Percentiles rank a stretch among this genome's conserved stretches.
Evolutionary conservation across 2,888 invertebrate species (phyloP).

Genomic region (Ornithoptera priamus): DNA sequence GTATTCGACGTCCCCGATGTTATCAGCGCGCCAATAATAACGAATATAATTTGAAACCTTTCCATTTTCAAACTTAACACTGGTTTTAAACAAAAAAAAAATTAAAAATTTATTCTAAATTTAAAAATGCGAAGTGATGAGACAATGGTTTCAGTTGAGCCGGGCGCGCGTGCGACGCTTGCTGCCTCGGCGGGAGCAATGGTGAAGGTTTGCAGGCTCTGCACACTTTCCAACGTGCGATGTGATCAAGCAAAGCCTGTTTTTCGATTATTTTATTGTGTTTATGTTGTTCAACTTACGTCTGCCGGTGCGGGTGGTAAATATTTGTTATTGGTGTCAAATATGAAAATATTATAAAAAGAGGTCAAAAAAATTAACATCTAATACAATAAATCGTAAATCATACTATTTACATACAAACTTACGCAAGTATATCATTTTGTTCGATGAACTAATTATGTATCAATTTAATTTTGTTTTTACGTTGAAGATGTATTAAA

Average conservation of each 20-base stretch:
- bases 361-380: background rate
- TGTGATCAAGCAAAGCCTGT: slow-evolving; percentile 31
- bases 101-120: slow-evolving; percentile 23
- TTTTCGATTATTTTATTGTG: slow-evolving; percentile 31
- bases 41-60: slow-evolving; percentile 52
- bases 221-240: slow-evolving; percentile 53
- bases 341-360: background rate
- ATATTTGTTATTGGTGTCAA: slow-evolving; percentile 1
- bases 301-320: background rate
- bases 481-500: too few species aligned
- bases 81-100: slow-evolving; percentile 22
- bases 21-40: slow-evolving; percentile 55
- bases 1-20: slow-evolving; percentile 60
- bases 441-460: too few species aligned
- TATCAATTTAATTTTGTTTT: too few species aligned
- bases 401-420: too few species aligned
- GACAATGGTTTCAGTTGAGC: slow-evolving; percentile 30
- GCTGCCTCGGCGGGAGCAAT: slow-evolving; percentile 60
- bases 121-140: slow-evolving; percentile 29
- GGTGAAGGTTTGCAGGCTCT: slow-evolving; percentile 45
- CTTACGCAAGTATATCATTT: too few species aligned
- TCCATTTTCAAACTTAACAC: slow-evolving; percentile 51
- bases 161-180: slow-evolving; percentile 53
- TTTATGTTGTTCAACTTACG: slow-evolving; percentile 5
- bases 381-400: background rate